These are phyloP conservation scores for Temnothorax unifasciatus DNA, from an alignment of 2,888 invertebrate species.

Conservation along the genomic window DNA sequence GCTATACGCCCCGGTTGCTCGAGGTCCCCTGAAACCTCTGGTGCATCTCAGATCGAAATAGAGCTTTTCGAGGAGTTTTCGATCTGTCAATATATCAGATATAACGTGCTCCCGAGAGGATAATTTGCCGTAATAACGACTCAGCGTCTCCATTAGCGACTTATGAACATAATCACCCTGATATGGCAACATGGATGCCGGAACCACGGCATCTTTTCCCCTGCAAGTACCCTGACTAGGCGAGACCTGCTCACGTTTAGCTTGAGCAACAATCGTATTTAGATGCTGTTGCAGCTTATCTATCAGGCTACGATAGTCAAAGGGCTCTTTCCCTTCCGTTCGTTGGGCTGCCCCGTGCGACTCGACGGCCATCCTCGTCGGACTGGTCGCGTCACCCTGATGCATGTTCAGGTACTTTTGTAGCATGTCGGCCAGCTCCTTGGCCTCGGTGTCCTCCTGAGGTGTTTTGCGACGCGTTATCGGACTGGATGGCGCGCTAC, in stretches of 20 bases:
- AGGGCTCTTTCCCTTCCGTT: conserved; percentile 78
- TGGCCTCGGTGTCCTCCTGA: conserved; percentile 87
- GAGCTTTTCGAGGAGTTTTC: conserved; percentile 91
- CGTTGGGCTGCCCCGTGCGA: conserved; percentile 6
- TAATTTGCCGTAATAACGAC: conserved; percentile 90
- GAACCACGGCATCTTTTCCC: conserved; percentile 62
- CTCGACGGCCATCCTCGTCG: conserved; percentile 64
- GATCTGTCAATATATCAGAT: conserved; percentile 91
- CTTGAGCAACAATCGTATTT: conserved; percentile 84
- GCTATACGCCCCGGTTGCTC: conserved; percentile 83
- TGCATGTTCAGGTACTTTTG: conserved; percentile 90
- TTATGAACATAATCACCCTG: conserved; percentile 88
- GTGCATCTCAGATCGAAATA: conserved; percentile 92
- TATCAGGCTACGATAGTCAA: conserved; percentile 90
- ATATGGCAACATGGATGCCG: conserved; percentile 84
- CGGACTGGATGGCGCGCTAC: conserved; percentile 83
- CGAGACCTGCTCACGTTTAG: conserved; percentile 70
- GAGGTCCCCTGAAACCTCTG: conserved; percentile 87
- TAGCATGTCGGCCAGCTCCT: conserved; percentile 89
- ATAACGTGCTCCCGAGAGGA: conserved; percentile 90
- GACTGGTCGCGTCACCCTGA: conserved; percentile 85
- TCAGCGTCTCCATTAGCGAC: conserved; percentile 89
- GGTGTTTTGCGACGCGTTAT: conserved; percentile 73
- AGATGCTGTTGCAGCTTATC: conserved; percentile 89
- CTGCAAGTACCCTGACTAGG: not conserved